Conservation (phyloP, 2,797 vertebrate genomes). For the Columba guinea region DNA sequence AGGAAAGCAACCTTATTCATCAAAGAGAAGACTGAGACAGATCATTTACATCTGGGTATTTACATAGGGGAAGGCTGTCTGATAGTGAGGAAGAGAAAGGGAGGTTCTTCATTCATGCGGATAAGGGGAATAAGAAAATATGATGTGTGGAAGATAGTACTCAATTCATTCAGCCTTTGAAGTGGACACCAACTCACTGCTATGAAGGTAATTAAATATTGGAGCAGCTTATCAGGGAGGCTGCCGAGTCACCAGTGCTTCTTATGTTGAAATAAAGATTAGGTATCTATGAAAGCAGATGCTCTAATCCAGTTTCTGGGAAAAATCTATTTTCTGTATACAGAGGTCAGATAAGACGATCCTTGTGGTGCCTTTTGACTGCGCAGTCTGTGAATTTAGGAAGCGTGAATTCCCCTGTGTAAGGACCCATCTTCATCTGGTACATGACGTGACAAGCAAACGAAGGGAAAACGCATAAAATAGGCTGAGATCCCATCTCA, state of each 20-base stretch:
- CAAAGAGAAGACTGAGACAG: background rate
- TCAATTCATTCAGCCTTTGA: constrained; percentile 37
- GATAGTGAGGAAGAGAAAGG: background rate
- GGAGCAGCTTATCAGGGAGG: constrained; percentile 39
- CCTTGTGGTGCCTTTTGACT: background rate
- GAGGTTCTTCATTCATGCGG: background rate
- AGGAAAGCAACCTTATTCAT: background rate
- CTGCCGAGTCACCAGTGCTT: background rate
- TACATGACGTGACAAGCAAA: background rate
- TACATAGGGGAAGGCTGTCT: background rate
- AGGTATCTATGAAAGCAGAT: constrained; percentile 18
- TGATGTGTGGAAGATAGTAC: background rate
- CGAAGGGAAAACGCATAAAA: background rate
- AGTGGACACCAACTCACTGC: constrained; percentile 22
- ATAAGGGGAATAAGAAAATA: background rate
- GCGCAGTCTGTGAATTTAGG: background rate
- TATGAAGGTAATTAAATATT: constrained; percentile 45
- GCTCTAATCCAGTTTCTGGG: constrained; percentile 26
- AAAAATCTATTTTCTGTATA: constrained; percentile 22
- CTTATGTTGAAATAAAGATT: constrained; percentile 44
- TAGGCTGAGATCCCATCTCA: background rate
- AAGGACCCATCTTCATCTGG: constrained; percentile 7
- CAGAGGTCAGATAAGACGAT: constrained; percentile 21
- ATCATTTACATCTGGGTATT: background rate
- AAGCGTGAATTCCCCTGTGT: constrained; percentile 5